These are phyloP conservation scores for Tringa solitaria DNA, from an alignment of 2,113 vertebrate species.

Conservation along the genomic window DNA sequence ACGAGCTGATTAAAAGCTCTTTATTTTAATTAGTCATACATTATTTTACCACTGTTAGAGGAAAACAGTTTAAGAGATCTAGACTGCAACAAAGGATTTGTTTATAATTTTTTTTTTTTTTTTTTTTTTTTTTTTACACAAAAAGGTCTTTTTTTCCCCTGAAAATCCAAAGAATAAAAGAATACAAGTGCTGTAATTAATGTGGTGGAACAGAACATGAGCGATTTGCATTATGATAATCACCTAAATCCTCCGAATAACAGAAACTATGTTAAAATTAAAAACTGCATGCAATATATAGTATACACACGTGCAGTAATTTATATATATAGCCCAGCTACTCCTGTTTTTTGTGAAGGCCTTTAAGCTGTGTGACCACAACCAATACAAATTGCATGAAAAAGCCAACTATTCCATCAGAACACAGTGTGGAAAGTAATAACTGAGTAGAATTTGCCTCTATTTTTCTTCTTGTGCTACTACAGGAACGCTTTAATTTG, in stretches of 20 bases:
- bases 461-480: too few relatives aligned
- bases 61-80: neutral
- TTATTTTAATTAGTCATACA: conserved; percentile 17
- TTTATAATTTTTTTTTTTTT: neutral
- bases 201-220: neutral
- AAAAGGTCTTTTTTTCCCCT: neutral
- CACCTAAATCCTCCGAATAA: neutral
- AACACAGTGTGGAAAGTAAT: neutral
- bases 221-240: neutral
- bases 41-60: neutral
- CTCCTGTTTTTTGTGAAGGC: neutral
- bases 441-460: too few relatives aligned
- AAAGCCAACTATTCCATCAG: neutral
- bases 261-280: neutral
- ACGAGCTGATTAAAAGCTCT: neutral
- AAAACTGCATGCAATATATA: neutral
- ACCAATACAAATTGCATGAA: neutral
- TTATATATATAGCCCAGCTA: neutral
- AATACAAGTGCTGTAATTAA: neutral
- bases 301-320: neutral
- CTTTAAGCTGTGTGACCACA: neutral
- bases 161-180: neutral
- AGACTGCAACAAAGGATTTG: neutral
- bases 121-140: neutral
- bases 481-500: too few relatives aligned